Evolutionary conservation across 2,797 vertebrate species (phyloP).

Genomic region (Epinephelus awoara): DNA sequence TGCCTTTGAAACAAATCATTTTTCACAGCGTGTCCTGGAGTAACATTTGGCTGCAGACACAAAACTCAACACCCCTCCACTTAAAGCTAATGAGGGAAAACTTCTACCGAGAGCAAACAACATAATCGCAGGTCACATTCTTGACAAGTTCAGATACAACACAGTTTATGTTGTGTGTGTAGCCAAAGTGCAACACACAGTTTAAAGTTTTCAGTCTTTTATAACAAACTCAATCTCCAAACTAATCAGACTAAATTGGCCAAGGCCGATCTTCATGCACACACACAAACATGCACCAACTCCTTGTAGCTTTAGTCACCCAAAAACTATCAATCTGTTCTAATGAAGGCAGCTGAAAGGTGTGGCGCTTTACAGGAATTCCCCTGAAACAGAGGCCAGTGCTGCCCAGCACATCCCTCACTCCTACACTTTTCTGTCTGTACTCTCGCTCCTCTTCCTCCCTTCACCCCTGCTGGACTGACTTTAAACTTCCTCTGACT

Average conservation of each 20-base stretch:
- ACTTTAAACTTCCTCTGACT: slow-evolving; percentile 22
- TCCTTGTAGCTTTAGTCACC: slow-evolving; percentile 39
- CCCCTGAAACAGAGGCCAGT: slow-evolving; percentile 68
- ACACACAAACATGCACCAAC: slow-evolving; percentile 20
- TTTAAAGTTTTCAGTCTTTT: background rate
- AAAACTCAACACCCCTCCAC: slow-evolving; percentile 15
- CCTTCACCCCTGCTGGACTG: slow-evolving; percentile 68
- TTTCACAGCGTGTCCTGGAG: slow-evolving; percentile 7
- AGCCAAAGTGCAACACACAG: background rate
- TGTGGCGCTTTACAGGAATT: slow-evolving; percentile 75
- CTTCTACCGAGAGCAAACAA: slow-evolving; percentile 34
- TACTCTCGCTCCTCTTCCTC: slow-evolving; percentile 62
- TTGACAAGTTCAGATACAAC: slow-evolving; percentile 17
- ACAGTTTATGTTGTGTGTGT: slow-evolving; percentile 14
- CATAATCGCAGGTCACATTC: slow-evolving; percentile 35
- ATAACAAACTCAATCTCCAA: slow-evolving; percentile 31
- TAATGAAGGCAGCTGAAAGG: slow-evolving; percentile 68
- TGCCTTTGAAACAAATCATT: background rate
- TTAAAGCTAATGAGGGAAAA: slow-evolving; percentile 41
- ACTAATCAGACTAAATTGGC: slow-evolving; percentile 45
- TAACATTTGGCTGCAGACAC: slow-evolving; percentile 10
- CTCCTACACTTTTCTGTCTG: slow-evolving; percentile 49
- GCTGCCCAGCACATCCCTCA: slow-evolving; percentile 45
- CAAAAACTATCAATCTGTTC: slow-evolving; percentile 67
- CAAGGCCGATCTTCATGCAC: slow-evolving; percentile 37